phyloP scores from a whole-genome alignment of 2,113 vertebrate species.

The Zootoca vivipara region DNA sequence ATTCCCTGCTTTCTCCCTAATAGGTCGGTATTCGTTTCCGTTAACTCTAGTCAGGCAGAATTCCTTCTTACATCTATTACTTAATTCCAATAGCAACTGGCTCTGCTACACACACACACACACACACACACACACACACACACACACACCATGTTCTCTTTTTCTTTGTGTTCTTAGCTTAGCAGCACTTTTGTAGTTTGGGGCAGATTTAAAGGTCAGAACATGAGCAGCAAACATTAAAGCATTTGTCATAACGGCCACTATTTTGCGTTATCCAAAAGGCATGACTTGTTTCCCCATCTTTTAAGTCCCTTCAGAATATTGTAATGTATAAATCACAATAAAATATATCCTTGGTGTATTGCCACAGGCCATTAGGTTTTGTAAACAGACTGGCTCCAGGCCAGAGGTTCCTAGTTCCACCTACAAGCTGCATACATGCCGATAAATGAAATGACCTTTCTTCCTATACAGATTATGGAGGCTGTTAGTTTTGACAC shows the following conservation, averaged over 20 bases:
- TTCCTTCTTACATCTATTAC: not conserved
- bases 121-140: too few relatives aligned
- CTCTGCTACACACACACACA: not conserved
- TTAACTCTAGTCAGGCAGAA: not conserved
- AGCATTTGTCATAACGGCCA: not conserved
- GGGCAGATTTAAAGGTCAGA: not conserved
- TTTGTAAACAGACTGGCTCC: not conserved
- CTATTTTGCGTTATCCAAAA: not conserved
- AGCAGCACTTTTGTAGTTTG: not conserved
- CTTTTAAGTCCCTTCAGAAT: not conserved
- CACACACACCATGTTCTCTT: too few relatives aligned
- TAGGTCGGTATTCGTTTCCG: not conserved
- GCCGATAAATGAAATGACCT: slow-evolving; percentile 1
- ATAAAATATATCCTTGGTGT: slow-evolving; percentile 5
- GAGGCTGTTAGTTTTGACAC: not conserved
- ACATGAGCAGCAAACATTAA: not conserved
- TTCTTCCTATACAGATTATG: not conserved
- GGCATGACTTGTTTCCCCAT: not conserved
- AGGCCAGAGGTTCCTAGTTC: not conserved
- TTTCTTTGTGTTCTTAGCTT: not conserved
- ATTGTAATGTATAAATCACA: slow-evolving; percentile 1
- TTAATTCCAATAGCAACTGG: not conserved
- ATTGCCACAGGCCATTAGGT: not conserved
- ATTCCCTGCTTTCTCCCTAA: slow-evolving; percentile 19
- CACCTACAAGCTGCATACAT: not conserved